Evolutionary conservation across 1,140 invertebrate species (phyloP).

Genomic region (Lithobius niger): DNA sequence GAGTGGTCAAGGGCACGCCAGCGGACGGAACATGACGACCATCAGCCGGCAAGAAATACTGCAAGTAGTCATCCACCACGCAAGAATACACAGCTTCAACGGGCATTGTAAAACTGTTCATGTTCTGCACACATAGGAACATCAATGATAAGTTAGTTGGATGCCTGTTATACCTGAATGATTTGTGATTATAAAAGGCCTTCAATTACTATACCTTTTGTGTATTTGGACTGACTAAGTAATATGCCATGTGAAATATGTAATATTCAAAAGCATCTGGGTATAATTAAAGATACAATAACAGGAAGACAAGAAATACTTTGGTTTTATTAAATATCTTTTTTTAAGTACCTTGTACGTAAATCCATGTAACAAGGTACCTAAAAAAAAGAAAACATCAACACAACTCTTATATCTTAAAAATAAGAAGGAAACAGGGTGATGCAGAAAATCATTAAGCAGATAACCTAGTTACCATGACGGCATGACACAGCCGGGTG

Average conservation of each 20-base stretch:
- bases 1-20: not conserved
- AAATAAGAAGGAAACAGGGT: too few relatives aligned
- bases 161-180: too few relatives aligned
- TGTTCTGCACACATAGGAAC: slow-evolving; percentile 7
- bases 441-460: too few relatives aligned
- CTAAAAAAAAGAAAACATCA: too few relatives aligned
- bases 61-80: slow-evolving; percentile 66
- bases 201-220: slow-evolving; percentile 25
- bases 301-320: slow-evolving; percentile 27
- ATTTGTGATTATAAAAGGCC: too few relatives aligned
- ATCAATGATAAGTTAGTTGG: slow-evolving; percentile 3
- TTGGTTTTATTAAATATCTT: too few relatives aligned
- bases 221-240: slow-evolving; percentile 50
- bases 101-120: slow-evolving; percentile 23
- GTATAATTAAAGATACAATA: slow-evolving; percentile 17
- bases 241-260: slow-evolving; percentile 74
- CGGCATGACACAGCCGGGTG: too few relatives aligned
- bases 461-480: too few relatives aligned
- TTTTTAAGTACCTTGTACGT: too few relatives aligned
- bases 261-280: slow-evolving; percentile 85
- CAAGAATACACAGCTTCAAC: slow-evolving; percentile 60
- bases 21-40: slow-evolving; percentile 42
- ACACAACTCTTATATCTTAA: too few relatives aligned
- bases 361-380: too few relatives aligned
- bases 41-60: slow-evolving; percentile 68